A percentile compares a stretch with the other conserved stretches of the same genome.
These are phyloP conservation scores for Lordiphosa andalusiaca DNA, from an alignment of 2,888 invertebrate genomes.

Conservation along the genomic window DNA sequence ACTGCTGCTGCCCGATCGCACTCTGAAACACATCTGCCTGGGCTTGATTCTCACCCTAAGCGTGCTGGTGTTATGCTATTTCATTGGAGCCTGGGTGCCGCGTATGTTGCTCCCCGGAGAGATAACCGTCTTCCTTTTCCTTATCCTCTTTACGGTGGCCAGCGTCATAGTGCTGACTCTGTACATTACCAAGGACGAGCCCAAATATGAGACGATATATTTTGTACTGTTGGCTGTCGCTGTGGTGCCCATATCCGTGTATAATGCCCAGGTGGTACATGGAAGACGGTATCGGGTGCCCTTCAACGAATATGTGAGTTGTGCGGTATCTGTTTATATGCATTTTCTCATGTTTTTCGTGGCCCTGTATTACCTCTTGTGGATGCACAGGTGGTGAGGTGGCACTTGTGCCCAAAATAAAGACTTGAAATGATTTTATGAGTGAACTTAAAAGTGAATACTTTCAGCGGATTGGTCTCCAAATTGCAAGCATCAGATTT, in stretches of 20 bases:
- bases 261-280: conserved; percentile 35
- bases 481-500: too few relatives aligned
- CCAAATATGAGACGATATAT: conserved; percentile 15
- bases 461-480: too few relatives aligned
- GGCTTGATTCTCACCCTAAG: not conserved
- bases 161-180: conserved; percentile 18
- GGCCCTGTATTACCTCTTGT: conserved; percentile 19
- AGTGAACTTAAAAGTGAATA: too few relatives aligned
- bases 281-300: conserved; percentile 22
- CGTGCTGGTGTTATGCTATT: conserved; percentile 8
- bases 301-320: conserved; percentile 17
- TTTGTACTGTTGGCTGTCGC: conserved; percentile 10
- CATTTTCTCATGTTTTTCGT: conserved; percentile 29
- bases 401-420: not conserved
- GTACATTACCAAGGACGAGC: conserved; percentile 12
- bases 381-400: conserved; percentile 1
- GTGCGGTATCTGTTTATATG: conserved; percentile 21
- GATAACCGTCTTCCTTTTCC: conserved; percentile 3
- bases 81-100: conserved; percentile 30
- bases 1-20: conserved; percentile 21
- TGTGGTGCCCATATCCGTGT: conserved; percentile 13
- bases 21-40: not conserved
- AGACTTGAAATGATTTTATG: not conserved
- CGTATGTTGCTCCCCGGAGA: conserved; percentile 35
- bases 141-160: conserved; percentile 12